A percentile compares a stretch with the other conserved stretches of the same genome.
Evolutionary conservation across 1,140 invertebrate genomes (phyloP).

Genomic region (Drosophila orosa): DNA sequence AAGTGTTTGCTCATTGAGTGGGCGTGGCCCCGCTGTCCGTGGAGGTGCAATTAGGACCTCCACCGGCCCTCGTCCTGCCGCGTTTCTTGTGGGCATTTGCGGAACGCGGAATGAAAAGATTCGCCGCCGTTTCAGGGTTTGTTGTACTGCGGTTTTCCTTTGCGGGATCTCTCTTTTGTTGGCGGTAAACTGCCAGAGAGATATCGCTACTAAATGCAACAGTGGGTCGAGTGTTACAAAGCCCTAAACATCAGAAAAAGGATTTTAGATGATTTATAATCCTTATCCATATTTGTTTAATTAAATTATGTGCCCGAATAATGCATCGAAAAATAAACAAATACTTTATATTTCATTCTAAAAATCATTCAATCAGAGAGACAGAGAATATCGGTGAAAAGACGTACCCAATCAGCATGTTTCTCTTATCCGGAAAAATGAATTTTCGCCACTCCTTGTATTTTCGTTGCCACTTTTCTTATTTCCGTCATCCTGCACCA

Average conservation of each 20-base stretch:
- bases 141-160: slow-evolving; percentile 36
- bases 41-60: slow-evolving; percentile 63
- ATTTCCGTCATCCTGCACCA: slow-evolving; percentile 10
- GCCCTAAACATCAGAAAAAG: not conserved
- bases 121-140: slow-evolving; percentile 19
- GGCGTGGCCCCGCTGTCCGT: slow-evolving; percentile 44
- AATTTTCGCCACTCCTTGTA: not conserved
- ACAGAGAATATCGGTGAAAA: not conserved
- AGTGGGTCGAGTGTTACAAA: not conserved
- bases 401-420: not conserved
- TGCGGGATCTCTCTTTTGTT: slow-evolving; percentile 37
- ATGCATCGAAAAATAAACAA: not conserved
- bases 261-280: not conserved
- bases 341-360: not conserved
- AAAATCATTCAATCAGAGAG: not conserved
- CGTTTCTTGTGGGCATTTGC: slow-evolving; percentile 40
- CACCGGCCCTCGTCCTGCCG: slow-evolving; percentile 4
- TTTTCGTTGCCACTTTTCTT: slow-evolving; percentile 5
- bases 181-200: slow-evolving; percentile 15
- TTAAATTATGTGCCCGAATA: not conserved
- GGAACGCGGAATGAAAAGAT: slow-evolving; percentile 19
- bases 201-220: slow-evolving; percentile 10
- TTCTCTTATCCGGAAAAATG: not conserved
- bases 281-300: not conserved
- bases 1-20: slow-evolving; percentile 64